These are phyloP conservation scores for Montipora foliosa DNA, from an alignment of 64 coral and sea anemone species.

Conservation along the genomic window DNA sequence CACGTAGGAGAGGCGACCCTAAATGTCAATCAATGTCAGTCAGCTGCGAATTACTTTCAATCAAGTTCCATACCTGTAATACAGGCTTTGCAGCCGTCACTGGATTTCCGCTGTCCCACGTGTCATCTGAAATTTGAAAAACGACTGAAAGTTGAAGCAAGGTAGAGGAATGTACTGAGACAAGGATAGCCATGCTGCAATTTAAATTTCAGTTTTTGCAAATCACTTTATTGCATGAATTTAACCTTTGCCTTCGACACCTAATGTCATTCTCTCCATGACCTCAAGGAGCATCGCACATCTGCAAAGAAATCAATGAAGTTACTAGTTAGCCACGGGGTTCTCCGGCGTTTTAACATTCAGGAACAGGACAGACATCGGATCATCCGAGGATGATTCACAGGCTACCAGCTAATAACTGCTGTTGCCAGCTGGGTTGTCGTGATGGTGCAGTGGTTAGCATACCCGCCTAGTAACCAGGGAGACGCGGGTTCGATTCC, in stretches of 20 bases:
- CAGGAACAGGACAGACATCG: too few species aligned
- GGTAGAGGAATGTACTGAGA: neutral
- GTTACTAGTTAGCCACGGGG: neutral
- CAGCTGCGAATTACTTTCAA: neutral
- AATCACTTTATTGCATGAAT: neutral
- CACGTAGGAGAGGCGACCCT: too few species aligned
- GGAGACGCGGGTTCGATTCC: too few species aligned
- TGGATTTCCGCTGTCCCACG: conserved; percentile 7
- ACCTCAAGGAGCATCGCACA: conserved; percentile 70
- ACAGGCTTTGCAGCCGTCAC: conserved; percentile 3
- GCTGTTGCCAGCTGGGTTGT: too few species aligned
- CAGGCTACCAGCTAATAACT: too few species aligned
- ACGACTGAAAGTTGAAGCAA: neutral
- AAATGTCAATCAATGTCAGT: too few species aligned
- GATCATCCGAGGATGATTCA: too few species aligned
- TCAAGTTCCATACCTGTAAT: neutral
- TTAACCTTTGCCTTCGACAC: conserved; percentile 65
- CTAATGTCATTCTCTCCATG: conserved; percentile 61
- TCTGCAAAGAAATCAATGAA: conserved; percentile 5
- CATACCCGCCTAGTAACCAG: too few species aligned
- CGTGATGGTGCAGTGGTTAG: too few species aligned
- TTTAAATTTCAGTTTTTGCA: neutral
- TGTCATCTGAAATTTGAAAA: neutral
- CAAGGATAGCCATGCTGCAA: neutral
- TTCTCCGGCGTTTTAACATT: too few species aligned